Evolutionary conservation across 2,888 invertebrate species (phyloP), one percentile per base, ranked within the genome.

Genomic region (Pterostichus madidus): DNA sequence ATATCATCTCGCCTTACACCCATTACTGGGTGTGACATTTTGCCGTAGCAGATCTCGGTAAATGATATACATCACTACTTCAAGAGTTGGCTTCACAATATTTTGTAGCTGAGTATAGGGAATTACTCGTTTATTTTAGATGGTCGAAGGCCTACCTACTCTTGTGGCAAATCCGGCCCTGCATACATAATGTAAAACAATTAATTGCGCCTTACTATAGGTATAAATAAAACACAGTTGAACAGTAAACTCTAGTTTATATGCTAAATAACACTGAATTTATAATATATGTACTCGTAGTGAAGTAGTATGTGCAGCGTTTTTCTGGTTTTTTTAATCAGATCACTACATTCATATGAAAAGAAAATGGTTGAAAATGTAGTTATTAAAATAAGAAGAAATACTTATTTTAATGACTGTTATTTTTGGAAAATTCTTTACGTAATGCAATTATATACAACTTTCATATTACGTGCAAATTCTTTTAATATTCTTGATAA

Each of bases 361-460:
- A 31, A 24, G 59, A 59, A 59, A 59, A 24, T 59, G 31, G 24
- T 24, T 24, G 11, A 24, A 59, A 59, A 59, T 59, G 31, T 7
- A 24, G 59, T 59, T 59, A 59, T 59, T 15, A 59, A 31, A 59
- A 59, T 11, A 59, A 53, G 39, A 59, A 59, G 0, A 24, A 39
- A 5, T 11, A 10, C 56, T 7, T 6, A 56, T 24, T 39, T 39
- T 39, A 39, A 39, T 39, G 39, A 39, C 39, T 59, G 17, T 24
- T 53, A 53, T 53, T 53, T 53, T 15, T 15, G 17, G 8, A 5
- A 17, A 53, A 17, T 15, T 53, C 17, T 15, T n/a, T 13, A 13
- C 17, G 13, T 5, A 53, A 11, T 2, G 15, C 17, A 53, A 53
- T 53, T 53, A 31, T 59, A 24, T 24, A 31, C 10, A 8, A 59